Evolutionary conservation across 2,113 vertebrate genomes (phyloP), one percentile per base, ranked within the genome.

Genomic region (Campylomormyrus numenius): DNA sequence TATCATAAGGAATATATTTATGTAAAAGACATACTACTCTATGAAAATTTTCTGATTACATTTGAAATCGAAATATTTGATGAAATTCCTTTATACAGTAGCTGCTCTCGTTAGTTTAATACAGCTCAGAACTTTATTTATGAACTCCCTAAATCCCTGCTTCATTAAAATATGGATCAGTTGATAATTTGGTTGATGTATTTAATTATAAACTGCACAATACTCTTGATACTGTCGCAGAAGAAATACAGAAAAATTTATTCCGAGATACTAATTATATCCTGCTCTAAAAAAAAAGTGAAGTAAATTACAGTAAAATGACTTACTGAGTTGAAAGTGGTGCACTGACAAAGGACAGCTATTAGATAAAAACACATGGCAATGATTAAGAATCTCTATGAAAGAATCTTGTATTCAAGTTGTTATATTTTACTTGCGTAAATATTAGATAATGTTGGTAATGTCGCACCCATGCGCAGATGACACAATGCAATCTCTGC

Each of bases 291-390:
- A 85, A 84, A 39, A 42, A 48, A 46, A 10, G 19, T 83, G 39
- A 39, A 83, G 42, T 85, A 85, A 48, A 85, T 46, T 84, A 46
- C 83, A 85, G 83, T 85, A 85, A 85, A 45, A 85, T 85, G 3
- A n/a, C 5, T 42, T 48, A n/a, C 39, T 48, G 77, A 85, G 45
- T 85, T 85, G n/a, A 85, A 45, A 46, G 77, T 19, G 13, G 83
- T 48, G n/a, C 19, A 85, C 7, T 46, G 42, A 85, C 21, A 24
- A 85, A 48, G 15, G 19, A 85, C 39, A 46, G 83, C 45, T 85
- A 45, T 48, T 13, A 85, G 21, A 85, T 11, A 46, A 48, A 85
- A 85, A 24, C 13, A 24, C 62, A 31, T 70, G 62, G n/a, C 27
- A 70, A 70, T 70, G 31, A 31, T 70, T 70, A 70, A 70, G 27